A percentile compares a stretch with the other conserved stretches of the same genome.
phyloP scores from a whole-genome alignment of 2,113 vertebrate genomes.

The Microcebus tavaratra region DNA sequence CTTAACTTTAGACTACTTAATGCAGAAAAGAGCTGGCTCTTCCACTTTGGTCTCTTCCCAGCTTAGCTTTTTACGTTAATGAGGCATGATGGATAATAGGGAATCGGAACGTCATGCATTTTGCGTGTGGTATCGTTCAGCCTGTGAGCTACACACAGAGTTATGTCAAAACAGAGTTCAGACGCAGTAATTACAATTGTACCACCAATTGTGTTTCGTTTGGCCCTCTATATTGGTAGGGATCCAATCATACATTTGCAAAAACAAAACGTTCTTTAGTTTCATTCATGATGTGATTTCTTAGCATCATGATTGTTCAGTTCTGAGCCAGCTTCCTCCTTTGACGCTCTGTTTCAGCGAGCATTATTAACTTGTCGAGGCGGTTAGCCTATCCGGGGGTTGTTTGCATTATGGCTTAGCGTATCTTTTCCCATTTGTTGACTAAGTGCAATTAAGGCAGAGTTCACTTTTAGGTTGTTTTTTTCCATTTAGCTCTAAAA shows the following conservation, averaged over 20 bases:
- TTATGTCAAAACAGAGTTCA: slow-evolving; percentile 36
- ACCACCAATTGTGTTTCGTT: slow-evolving; percentile 44
- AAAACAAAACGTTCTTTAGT: slow-evolving; percentile 64
- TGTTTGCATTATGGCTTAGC: slow-evolving; percentile 47
- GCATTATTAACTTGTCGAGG: slow-evolving; percentile 50
- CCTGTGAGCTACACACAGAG: not conserved
- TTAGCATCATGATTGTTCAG: not conserved
- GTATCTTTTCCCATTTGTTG: slow-evolving; percentile 41
- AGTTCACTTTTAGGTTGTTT: slow-evolving; percentile 21
- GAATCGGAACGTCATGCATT: not conserved
- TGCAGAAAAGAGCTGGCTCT: not conserved
- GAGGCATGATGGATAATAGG: not conserved
- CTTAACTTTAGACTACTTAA: not conserved
- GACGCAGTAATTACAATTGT: slow-evolving; percentile 40
- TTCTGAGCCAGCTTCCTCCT: slow-evolving; percentile 1
- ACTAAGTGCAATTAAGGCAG: slow-evolving; percentile 53
- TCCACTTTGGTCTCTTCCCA: not conserved
- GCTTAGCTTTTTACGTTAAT: not conserved
- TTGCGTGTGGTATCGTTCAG: slow-evolving; percentile 48
- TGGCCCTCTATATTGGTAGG: slow-evolving; percentile 55
- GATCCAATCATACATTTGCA: slow-evolving; percentile 56
- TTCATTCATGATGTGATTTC: slow-evolving; percentile 60
- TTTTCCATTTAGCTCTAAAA: not conserved
- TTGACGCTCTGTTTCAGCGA: slow-evolving; percentile 31
- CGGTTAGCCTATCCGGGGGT: not conserved